Percentiles rank a stretch among this genome's conserved stretches.
These are phyloP conservation scores for Gymnosoma rotundatum DNA, from an alignment of 2,888 invertebrate species.

Conservation along the genomic window DNA sequence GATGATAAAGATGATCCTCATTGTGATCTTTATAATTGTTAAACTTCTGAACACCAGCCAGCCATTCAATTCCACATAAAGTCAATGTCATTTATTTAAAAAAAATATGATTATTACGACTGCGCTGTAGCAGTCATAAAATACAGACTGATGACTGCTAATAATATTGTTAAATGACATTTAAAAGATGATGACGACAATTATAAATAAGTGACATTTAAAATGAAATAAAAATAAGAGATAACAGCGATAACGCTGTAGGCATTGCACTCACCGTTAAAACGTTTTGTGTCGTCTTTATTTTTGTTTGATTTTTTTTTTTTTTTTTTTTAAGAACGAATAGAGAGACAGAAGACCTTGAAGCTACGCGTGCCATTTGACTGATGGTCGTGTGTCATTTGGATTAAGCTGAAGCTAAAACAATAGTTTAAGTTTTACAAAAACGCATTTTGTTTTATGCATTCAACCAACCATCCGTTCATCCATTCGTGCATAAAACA, in stretches of 20 bases:
- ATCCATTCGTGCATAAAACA: not conserved
- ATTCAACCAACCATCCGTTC: not conserved
- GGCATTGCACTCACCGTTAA: not conserved
- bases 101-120: constrained; percentile 38
- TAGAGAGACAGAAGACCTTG: constrained; percentile 45
- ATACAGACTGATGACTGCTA: constrained; percentile 25
- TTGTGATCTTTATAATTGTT: constrained; percentile 37
- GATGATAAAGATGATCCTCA: constrained; percentile 22
- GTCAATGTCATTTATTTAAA: constrained; percentile 19
- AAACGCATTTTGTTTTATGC: too few relatives aligned
- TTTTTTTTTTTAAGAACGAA: too few relatives aligned
- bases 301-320: too few relatives aligned
- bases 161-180: constrained; percentile 69
- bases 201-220: constrained; percentile 70
- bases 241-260: constrained; percentile 9
- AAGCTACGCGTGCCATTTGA: constrained; percentile 71
- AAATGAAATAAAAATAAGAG: constrained; percentile 47
- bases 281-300: not conserved
- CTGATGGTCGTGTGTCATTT: constrained; percentile 70
- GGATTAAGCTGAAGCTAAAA: constrained; percentile 47
- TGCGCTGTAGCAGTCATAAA: not conserved
- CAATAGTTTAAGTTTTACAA: constrained; percentile 33
- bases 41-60: constrained; percentile 15
- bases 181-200: constrained; percentile 66
- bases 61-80: constrained; percentile 9